These are phyloP conservation scores for Drosophila setosimentum DNA, from an alignment of 2,888 invertebrate species.

Conservation along the genomic window DNA sequence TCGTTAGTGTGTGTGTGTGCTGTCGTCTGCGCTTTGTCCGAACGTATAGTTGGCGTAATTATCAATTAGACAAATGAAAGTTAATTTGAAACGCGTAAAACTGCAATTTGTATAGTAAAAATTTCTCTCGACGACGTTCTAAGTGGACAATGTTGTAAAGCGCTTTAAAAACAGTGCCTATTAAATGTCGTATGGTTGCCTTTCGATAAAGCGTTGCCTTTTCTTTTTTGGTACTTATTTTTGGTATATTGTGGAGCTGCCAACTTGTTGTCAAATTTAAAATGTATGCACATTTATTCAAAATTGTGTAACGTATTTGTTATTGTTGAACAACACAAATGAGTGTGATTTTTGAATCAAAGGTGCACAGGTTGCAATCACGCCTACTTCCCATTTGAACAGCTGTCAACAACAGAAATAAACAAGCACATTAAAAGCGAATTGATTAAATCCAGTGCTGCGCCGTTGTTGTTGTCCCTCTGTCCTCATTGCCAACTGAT, in stretches of 20 bases:
- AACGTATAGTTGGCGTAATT: not conserved
- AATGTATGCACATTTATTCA: not conserved
- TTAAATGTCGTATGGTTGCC: slow-evolving; percentile 3
- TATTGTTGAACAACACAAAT: not conserved
- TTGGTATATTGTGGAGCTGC: slow-evolving; percentile 28
- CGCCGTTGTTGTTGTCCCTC: not conserved
- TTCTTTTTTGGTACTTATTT: not conserved
- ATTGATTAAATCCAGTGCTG: not conserved
- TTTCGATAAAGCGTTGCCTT: not conserved
- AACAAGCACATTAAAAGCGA: not conserved
- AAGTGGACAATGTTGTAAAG: slow-evolving; percentile 35
- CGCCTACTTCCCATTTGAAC: not conserved
- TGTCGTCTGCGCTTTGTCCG: not conserved
- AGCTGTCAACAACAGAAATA: not conserved
- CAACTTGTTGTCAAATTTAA: slow-evolving; percentile 24
- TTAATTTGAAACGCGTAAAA: slow-evolving; percentile 33
- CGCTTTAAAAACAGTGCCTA: slow-evolving; percentile 19
- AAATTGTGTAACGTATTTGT: not conserved
- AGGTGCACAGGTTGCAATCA: not conserved
- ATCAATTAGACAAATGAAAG: slow-evolving; percentile 8
- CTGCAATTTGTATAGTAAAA: slow-evolving; percentile 47
- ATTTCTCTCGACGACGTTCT: slow-evolving; percentile 59
- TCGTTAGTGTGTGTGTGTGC: not conserved
- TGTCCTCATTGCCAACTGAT: slow-evolving; percentile 30
- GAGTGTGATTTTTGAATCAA: not conserved